Percentiles rank a stretch among this genome's conserved stretches.
Evolutionary conservation across 2,113 vertebrate species (phyloP).

Genomic region (Empidonax alnorum): DNA sequence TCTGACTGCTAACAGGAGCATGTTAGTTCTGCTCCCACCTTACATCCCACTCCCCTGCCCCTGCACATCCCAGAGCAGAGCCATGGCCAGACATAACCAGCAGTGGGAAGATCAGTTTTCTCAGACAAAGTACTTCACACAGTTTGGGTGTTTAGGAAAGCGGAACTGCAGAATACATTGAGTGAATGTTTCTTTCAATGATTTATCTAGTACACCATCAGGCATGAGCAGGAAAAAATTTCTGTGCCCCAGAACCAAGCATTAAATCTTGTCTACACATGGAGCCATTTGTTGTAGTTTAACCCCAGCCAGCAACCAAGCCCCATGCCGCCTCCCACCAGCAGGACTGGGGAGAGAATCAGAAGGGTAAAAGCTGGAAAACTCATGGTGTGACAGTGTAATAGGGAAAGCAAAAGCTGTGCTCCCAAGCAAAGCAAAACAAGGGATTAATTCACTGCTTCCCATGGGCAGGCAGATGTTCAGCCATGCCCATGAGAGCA

Average conservation of each 20-base stretch:
- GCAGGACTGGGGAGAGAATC: background rate
- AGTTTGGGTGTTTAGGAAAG: background rate
- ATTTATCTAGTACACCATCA: background rate
- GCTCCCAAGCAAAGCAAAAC: background rate
- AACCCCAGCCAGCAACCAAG: background rate
- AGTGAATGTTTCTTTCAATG: background rate
- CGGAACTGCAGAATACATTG: background rate
- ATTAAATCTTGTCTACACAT: background rate
- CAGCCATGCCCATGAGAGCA: background rate
- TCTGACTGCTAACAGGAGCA: background rate
- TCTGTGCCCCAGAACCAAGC: background rate
- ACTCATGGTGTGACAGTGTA: background rate
- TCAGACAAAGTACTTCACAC: background rate
- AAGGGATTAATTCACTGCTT: background rate
- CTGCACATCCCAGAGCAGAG: background rate
- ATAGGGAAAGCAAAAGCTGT: background rate
- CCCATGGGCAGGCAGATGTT: background rate
- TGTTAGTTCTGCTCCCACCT: background rate
- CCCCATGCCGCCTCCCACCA: accelerated
- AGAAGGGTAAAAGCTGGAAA: background rate
- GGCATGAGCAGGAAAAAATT: background rate
- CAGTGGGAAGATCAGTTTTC: background rate
- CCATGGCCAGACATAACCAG: background rate
- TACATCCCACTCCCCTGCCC: background rate
- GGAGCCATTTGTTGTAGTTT: background rate